These are phyloP conservation scores for Torymus tubicola DNA, from an alignment of 2,888 invertebrate species.

Conservation along the genomic window DNA sequence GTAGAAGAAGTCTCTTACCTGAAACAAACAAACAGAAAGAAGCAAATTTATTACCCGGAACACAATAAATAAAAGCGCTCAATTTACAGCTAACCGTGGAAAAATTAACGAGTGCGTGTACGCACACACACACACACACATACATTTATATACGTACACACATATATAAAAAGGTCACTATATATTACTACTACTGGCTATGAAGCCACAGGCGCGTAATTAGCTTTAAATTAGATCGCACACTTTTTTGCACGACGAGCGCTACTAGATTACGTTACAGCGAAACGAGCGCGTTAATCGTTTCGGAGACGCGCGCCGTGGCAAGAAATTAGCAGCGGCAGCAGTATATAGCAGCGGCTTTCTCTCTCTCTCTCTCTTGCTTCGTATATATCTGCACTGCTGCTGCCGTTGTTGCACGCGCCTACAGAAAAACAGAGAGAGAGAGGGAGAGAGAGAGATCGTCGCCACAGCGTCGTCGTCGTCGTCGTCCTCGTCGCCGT, in stretches of 20 bases:
- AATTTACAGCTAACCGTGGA: conserved; percentile 41
- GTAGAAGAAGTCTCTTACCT: conserved; percentile 48
- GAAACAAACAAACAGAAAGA: conserved; percentile 53
- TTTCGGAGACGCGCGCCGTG: conserved; percentile 63
- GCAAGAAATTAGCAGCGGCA: conserved; percentile 69
- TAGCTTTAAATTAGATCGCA: conserved; percentile 57
- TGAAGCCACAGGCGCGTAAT: conserved; percentile 42
- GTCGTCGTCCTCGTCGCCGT: conserved; percentile 41
- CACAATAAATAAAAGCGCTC: conserved; percentile 44
- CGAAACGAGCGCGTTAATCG: conserved; percentile 65
- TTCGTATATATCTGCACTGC: too few relatives aligned
- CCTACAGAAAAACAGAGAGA: conserved; percentile 10
- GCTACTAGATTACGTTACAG: conserved; percentile 36
- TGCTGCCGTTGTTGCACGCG: conserved; percentile 21
- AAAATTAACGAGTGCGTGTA: conserved; percentile 38
- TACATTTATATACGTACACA: too few relatives aligned
- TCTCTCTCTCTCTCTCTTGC: too few relatives aligned
- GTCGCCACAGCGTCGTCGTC: conserved; percentile 8
- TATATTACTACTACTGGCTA: neutral
- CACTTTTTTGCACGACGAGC: conserved; percentile 28
- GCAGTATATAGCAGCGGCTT: too few relatives aligned
- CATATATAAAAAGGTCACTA: neutral
- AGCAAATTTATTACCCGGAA: conserved; percentile 42
- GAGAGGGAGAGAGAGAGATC: neutral
- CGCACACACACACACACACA: too few relatives aligned